A percentile compares a stretch with the other conserved stretches of the same genome.
Evolutionary conservation across 2,797 vertebrate species (phyloP).

Genomic region (Steatocranus sp.): DNA sequence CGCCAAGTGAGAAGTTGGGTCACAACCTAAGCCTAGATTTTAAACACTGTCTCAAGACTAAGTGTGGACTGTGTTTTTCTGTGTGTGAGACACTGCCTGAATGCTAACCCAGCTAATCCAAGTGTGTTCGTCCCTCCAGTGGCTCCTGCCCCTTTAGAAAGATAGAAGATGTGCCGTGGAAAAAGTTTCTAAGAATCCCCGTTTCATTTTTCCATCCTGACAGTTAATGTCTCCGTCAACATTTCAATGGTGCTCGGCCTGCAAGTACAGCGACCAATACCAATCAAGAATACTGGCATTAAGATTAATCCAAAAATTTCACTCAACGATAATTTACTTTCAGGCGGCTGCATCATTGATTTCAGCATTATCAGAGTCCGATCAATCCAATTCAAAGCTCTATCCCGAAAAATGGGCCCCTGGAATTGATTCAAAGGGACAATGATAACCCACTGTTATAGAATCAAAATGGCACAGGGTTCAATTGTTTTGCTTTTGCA

Average conservation of each 20-base stretch:
- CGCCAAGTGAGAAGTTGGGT: constrained; percentile 19
- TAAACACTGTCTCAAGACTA: background rate
- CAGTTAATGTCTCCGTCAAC: constrained; percentile 26
- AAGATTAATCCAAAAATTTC: constrained; percentile 75
- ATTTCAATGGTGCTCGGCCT: constrained; percentile 40
- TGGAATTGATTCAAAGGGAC: constrained; percentile 74
- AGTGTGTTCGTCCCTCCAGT: background rate
- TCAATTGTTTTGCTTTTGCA: constrained; percentile 77
- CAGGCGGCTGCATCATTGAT: constrained; percentile 75
- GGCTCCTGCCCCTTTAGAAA: constrained; percentile 6
- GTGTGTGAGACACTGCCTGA: background rate
- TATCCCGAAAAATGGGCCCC: constrained; percentile 70
- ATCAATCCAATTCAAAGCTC: constrained; percentile 80
- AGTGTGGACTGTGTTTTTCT: background rate
- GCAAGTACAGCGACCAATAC: constrained; percentile 31
- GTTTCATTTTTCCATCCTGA: constrained; percentile 23
- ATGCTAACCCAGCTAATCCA: background rate
- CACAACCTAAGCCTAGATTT: background rate
- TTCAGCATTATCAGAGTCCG: constrained; percentile 74
- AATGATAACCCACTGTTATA: constrained; percentile 75
- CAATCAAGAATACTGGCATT: constrained; percentile 56
- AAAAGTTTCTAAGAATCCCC: constrained; percentile 7
- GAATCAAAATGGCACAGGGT: constrained; percentile 75
- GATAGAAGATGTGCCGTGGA: constrained; percentile 27
- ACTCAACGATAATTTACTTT: constrained; percentile 73